Conservation (phyloP, 2,113 vertebrate genomes). For the Xyliphius kryptos region DNA sequence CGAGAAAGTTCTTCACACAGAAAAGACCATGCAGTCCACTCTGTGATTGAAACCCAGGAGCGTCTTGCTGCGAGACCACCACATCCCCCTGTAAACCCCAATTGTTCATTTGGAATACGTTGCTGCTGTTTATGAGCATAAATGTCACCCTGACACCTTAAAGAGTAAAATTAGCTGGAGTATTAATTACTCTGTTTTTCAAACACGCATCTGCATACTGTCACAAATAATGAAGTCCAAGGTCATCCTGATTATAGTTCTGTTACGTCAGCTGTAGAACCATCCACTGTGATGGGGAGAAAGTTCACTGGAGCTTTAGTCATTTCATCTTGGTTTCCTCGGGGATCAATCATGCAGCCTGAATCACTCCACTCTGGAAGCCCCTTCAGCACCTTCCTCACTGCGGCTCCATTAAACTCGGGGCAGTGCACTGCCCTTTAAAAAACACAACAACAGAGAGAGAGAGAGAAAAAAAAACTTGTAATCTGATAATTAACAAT, state of each 20-base stretch:
- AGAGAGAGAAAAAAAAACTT: conserved; percentile 52
- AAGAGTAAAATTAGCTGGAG: neutral
- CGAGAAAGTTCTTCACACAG: no score
- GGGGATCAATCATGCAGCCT: conserved; percentile 33
- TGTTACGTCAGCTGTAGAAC: no score
- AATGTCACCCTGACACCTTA: neutral
- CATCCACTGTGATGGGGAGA: neutral
- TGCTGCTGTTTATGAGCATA: neutral
- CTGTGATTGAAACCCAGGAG: no score
- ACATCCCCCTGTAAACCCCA: no score
- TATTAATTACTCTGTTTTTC: neutral
- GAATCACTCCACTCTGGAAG: conserved; percentile 25
- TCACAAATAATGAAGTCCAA: neutral
- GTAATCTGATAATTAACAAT: conserved; percentile 72
- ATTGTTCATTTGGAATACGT: neutral
- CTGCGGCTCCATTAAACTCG: conserved; percentile 42
- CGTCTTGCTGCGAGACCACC: no score
- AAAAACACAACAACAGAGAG: conserved; percentile 29
- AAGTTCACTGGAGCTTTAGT: neutral
- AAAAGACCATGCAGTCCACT: no score
- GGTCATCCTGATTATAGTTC: neutral
- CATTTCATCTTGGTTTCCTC: conserved; percentile 16
- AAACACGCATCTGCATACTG: neutral
- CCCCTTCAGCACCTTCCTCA: neutral
- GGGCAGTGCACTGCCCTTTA: conserved; percentile 56